These are phyloP conservation scores for Aleiodes leptofemur DNA, from an alignment of 2,888 invertebrate species.

Conservation along the genomic window DNA sequence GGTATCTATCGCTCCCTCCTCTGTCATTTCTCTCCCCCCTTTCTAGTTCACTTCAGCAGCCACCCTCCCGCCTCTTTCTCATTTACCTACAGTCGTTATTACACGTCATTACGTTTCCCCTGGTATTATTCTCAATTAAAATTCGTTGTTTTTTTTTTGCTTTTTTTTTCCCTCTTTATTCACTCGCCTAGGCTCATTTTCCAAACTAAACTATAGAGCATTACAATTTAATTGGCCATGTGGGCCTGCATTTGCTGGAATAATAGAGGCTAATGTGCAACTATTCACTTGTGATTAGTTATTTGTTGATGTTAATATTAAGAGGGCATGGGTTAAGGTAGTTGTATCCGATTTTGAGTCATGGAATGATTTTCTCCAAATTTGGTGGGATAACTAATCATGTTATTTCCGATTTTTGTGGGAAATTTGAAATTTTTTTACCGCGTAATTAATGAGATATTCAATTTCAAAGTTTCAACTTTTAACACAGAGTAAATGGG, in stretches of 20 bases:
- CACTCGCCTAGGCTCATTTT: constrained; percentile 16
- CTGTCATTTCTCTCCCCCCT: not conserved
- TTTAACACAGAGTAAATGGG: too few relatives aligned
- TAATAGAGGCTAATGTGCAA: constrained; percentile 2
- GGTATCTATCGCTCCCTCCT: constrained; percentile 13
- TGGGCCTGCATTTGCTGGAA: constrained; percentile 21
- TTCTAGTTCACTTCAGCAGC: not conserved
- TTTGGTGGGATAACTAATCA: too few relatives aligned
- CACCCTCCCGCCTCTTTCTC: constrained; percentile 1
- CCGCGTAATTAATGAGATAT: too few relatives aligned
- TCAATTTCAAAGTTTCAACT: too few relatives aligned
- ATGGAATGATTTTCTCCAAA: not conserved
- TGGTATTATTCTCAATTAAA: constrained; percentile 53
- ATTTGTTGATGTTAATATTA: not conserved
- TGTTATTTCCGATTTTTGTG: too few relatives aligned
- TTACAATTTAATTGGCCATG: constrained; percentile 30
- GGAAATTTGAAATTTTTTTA: too few relatives aligned
- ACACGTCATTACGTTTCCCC: constrained; percentile 53
- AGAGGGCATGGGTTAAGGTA: not conserved
- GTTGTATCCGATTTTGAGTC: not conserved
- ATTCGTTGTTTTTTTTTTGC: constrained; percentile 36
- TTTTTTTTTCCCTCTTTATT: not conserved
- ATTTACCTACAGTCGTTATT: constrained; percentile 45
- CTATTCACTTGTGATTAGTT: not conserved
- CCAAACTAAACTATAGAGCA: constrained; percentile 35